phyloP scores from a whole-genome alignment of 2,797 vertebrate species.

The Enteromius trimaculatus region DNA sequence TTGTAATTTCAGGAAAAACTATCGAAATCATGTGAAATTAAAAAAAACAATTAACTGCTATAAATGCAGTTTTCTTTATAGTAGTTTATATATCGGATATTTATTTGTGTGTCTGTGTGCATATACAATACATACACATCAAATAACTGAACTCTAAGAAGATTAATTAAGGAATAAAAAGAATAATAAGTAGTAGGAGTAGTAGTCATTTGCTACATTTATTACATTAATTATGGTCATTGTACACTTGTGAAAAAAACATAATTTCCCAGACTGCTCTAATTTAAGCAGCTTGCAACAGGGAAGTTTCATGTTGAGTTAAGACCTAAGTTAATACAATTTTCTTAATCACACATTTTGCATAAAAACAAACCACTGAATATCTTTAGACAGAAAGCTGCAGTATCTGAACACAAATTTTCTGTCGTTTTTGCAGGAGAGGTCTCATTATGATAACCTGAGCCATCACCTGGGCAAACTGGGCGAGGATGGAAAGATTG shows the following conservation, averaged over 20 bases:
- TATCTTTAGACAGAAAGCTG: neutral
- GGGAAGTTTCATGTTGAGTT: neutral
- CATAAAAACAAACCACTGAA: neutral
- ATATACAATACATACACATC: neutral
- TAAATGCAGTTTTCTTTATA: neutral
- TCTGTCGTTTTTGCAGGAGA: slow-evolving; percentile 80
- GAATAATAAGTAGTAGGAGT: neutral
- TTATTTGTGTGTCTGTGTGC: neutral
- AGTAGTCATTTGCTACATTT: neutral
- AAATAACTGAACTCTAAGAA: neutral
- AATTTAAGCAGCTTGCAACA: neutral
- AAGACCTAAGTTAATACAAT: neutral
- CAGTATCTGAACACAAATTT: slow-evolving; percentile 26
- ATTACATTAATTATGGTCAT: neutral
- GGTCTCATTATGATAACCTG: slow-evolving; percentile 92
- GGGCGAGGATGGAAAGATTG: slow-evolving; percentile 93
- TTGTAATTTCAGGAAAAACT: neutral
- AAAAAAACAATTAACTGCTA: neutral
- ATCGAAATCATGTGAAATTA: neutral
- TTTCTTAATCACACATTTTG: neutral
- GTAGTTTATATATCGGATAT: neutral
- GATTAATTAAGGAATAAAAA: neutral
- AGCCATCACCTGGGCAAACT: slow-evolving; percentile 91
- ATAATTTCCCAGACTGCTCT: neutral
- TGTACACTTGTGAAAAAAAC: slow-evolving; percentile 1